Conservation (phyloP, 2,113 vertebrate species). For the Pteropus alecto region DNA sequence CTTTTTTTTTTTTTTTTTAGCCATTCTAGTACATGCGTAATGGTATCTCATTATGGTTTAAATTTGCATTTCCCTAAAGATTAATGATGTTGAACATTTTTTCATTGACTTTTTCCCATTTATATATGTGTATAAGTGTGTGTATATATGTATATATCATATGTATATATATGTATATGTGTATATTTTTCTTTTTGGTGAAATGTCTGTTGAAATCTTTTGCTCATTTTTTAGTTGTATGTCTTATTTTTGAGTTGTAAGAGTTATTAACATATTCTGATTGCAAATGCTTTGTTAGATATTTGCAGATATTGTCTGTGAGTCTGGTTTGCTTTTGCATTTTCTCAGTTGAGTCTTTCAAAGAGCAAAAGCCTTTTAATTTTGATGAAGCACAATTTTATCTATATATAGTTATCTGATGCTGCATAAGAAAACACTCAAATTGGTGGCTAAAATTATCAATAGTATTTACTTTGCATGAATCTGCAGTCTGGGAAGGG, state of each 20-base stretch:
- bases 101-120: background rate
- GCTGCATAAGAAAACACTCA: background rate
- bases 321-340: background rate
- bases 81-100: background rate
- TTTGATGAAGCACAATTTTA: background rate
- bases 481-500: background rate
- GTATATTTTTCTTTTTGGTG: background rate
- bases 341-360: background rate
- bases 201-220: background rate
- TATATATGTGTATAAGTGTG: background rate
- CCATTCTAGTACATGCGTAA: background rate
- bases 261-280: slow-evolving; percentile 13
- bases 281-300: background rate
- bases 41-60: background rate
- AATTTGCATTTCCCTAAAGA: background rate
- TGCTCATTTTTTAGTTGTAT: background rate
- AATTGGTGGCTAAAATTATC: background rate
- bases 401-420: background rate
- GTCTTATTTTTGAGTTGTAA: background rate
- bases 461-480: background rate
- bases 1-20: background rate
- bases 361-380: background rate
- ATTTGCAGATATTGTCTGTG: background rate
- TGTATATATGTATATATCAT: background rate
- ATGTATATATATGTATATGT: background rate